A percentile compares a stretch with the other conserved stretches of the same genome.
phyloP scores from a whole-genome alignment of 2,797 vertebrate genomes.

The Poecilia velifera region DNA sequence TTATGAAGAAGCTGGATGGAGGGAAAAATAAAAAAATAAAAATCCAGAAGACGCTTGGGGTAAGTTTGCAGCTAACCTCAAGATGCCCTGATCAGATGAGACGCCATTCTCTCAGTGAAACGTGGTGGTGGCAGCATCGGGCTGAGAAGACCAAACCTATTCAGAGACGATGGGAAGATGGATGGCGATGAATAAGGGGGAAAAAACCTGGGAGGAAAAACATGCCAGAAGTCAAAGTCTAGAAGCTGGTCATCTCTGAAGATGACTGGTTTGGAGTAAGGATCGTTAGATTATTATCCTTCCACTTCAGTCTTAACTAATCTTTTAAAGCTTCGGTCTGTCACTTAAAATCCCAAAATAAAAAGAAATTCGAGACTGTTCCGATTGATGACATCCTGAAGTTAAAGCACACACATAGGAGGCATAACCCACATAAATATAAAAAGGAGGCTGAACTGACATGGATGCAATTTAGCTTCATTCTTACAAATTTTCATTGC shows the following conservation, averaged over 20 bases:
- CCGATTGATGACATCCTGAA: neutral
- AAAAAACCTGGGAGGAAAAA: neutral
- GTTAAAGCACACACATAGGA: neutral
- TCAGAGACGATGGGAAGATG: neutral
- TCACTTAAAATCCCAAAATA: neutral
- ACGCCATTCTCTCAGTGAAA: neutral
- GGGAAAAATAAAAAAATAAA: no score
- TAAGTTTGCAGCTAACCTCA: neutral
- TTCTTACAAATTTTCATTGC: neutral
- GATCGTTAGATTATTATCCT: neutral
- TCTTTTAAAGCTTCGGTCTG: neutral
- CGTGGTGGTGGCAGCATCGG: neutral
- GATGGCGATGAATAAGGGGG: neutral
- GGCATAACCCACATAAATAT: no score
- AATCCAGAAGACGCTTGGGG: neutral
- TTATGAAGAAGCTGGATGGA: neutral
- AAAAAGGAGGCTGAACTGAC: constrained; percentile 14
- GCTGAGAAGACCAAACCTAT: neutral
- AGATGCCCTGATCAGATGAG: neutral
- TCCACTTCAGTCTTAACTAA: neutral
- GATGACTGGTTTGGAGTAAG: neutral
- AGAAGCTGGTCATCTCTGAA: neutral
- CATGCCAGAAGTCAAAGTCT: neutral
- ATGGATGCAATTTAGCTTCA: constrained; percentile 21
- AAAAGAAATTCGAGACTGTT: neutral